Percentiles rank a stretch among this genome's conserved stretches.
Evolutionary conservation across 2,888 invertebrate species (phyloP).

Genomic region (Lasioglossum marginatum): DNA sequence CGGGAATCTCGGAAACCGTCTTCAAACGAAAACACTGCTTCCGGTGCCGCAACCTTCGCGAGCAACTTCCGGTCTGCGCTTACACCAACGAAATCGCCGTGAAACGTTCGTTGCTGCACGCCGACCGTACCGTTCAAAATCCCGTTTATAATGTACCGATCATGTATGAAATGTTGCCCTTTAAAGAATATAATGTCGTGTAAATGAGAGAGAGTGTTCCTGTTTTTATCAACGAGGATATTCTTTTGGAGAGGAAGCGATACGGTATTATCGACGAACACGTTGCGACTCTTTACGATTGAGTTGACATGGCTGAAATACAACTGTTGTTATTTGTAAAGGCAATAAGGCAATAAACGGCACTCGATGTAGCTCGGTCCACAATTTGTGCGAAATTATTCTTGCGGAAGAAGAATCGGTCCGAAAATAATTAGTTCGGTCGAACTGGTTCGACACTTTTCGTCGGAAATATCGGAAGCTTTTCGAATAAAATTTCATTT

Average conservation of each 20-base stretch:
- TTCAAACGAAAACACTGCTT: not conserved
- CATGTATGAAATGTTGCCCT: too few species aligned
- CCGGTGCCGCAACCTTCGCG: slow-evolving; percentile 22
- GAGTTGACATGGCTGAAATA: not conserved
- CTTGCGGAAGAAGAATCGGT: not conserved
- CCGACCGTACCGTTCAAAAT: too few species aligned
- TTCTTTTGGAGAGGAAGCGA: not conserved
- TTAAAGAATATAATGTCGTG: too few species aligned
- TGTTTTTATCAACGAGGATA: not conserved
- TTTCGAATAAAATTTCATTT: not conserved
- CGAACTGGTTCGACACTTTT: not conserved
- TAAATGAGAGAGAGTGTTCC: not conserved
- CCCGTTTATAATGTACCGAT: too few species aligned
- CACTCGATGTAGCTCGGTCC: not conserved
- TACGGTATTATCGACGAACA: not conserved
- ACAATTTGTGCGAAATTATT: not conserved
- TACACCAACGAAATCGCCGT: not conserved
- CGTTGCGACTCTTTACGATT: not conserved
- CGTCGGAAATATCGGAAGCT: not conserved
- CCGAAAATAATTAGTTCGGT: not conserved
- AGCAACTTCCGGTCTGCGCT: not conserved
- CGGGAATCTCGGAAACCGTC: not conserved
- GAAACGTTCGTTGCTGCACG: not conserved
- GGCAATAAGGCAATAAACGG: not conserved
- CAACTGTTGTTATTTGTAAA: not conserved